These are phyloP conservation scores for Pterostichus niger DNA, from an alignment of 2,888 invertebrate genomes.

Conservation along the genomic window DNA sequence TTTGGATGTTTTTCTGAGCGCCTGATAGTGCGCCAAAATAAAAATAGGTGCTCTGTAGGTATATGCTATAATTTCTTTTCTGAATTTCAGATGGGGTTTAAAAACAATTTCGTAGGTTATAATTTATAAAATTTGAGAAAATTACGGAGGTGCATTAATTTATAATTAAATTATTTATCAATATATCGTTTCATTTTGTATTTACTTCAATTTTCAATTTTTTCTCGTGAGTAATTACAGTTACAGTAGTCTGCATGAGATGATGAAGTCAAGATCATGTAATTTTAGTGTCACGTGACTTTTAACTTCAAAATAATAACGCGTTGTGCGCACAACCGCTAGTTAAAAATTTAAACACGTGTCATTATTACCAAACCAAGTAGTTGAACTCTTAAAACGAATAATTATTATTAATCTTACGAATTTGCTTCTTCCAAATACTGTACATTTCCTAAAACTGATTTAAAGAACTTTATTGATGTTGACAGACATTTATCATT, in stretches of 20 bases:
- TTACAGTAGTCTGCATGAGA: conserved; percentile 34
- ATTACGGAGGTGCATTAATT: too few species aligned
- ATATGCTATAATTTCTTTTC: too few species aligned
- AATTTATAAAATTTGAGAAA: too few species aligned
- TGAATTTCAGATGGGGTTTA: not conserved
- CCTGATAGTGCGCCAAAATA: too few species aligned
- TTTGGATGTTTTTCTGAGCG: too few species aligned
- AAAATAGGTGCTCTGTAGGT: too few species aligned
- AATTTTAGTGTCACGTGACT: conserved; percentile 62
- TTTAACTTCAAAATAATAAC: conserved; percentile 57
- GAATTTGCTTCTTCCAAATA: not conserved
- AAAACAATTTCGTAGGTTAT: not conserved
- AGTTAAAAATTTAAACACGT: conserved; percentile 63
- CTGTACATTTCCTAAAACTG: not conserved
- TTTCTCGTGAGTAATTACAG: conserved; percentile 27
- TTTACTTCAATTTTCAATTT: conserved; percentile 10
- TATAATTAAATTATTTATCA: conserved; percentile 1
- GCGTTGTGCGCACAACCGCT: conserved; percentile 56
- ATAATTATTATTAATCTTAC: conserved; percentile 44
- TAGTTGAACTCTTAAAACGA: conserved; percentile 49
- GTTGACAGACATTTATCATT: too few species aligned
- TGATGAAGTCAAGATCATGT: conserved; percentile 60
- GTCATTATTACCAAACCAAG: conserved; percentile 61
- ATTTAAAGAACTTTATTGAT: too few species aligned
- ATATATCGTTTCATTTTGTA: not conserved